A percentile compares a stretch with the other conserved stretches of the same genome.
Evolutionary conservation across 2,888 invertebrate genomes (phyloP).

Genomic region (Leucozona laternaria): DNA sequence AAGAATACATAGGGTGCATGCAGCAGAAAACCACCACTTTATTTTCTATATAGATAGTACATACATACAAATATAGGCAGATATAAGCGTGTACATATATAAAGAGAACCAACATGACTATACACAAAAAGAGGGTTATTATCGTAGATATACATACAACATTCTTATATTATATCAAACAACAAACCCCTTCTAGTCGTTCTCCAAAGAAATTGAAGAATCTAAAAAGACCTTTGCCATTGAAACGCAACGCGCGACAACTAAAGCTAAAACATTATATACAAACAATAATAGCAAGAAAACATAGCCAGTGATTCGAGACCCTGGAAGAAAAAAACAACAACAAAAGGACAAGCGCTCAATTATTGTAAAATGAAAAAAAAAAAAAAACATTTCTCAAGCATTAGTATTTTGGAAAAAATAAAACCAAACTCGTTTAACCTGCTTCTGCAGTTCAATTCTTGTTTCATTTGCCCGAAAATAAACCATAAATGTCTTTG

Average conservation of each 20-base stretch:
- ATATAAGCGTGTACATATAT: not conserved
- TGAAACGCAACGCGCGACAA: slow-evolving; percentile 51
- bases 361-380: slow-evolving; percentile 14
- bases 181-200: slow-evolving; percentile 31
- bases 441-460: slow-evolving; percentile 64
- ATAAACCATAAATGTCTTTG: slow-evolving; percentile 55
- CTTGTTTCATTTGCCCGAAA: slow-evolving; percentile 48
- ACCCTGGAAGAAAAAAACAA: not conserved
- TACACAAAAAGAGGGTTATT: not conserved
- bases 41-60: slow-evolving; percentile 18
- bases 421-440: slow-evolving; percentile 67
- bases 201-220: not conserved
- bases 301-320: not conserved
- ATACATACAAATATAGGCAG: slow-evolving; percentile 2
- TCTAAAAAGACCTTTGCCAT: slow-evolving; percentile 20
- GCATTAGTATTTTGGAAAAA: slow-evolving; percentile 34
- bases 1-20: slow-evolving; percentile 35
- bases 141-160: not conserved
- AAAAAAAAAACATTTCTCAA: slow-evolving; percentile 20
- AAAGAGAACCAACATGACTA: not conserved
- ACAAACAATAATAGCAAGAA: not conserved
- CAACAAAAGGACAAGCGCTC: slow-evolving; percentile 32
- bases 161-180: not conserved
- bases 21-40: slow-evolving; percentile 43
- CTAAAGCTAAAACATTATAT: slow-evolving; percentile 43